A percentile compares a stretch with the other conserved stretches of the same genome.
Conservation (phyloP, 2,797 vertebrate species). For the Odontamblyopus lacepedii region DNA sequence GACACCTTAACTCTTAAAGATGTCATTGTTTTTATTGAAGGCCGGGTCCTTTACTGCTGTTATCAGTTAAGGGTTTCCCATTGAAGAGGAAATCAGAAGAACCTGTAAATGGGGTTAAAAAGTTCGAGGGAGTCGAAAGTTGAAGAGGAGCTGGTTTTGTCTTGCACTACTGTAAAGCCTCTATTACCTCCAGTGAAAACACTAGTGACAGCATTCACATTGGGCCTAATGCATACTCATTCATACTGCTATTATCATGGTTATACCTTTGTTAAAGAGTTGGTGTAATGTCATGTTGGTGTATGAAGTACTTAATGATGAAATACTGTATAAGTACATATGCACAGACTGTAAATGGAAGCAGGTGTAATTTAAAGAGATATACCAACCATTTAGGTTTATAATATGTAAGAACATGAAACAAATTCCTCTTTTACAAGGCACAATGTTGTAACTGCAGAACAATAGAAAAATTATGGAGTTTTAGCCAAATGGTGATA, state of each 20-base stretch:
- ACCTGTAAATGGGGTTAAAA: conserved; percentile 69
- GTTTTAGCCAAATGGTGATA: too few relatives aligned
- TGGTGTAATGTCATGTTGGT: neutral
- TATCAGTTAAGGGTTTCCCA: conserved; percentile 72
- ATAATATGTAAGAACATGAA: too few relatives aligned
- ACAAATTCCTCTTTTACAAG: too few relatives aligned
- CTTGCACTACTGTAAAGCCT: conserved; percentile 58
- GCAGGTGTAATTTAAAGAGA: too few relatives aligned
- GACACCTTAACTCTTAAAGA: conserved; percentile 79
- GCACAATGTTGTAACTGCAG: too few relatives aligned
- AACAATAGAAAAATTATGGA: too few relatives aligned
- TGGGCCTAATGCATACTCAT: conserved; percentile 36
- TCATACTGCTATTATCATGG: conserved; percentile 12
- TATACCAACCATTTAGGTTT: too few relatives aligned
- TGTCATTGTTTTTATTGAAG: conserved; percentile 83
- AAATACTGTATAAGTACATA: neutral
- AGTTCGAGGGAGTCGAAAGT: conserved; percentile 57
- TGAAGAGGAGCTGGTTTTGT: conserved; percentile 58
- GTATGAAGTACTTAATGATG: neutral
- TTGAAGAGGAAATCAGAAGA: conserved; percentile 78
- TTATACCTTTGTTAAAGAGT: neutral
- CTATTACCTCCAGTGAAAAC: conserved; percentile 51
- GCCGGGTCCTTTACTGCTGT: conserved; percentile 54
- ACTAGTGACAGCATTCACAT: conserved; percentile 51
- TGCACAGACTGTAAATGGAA: too few relatives aligned